phyloP scores from a whole-genome alignment of 1,140 invertebrate species.

The Brachionus koreanus region DNA sequence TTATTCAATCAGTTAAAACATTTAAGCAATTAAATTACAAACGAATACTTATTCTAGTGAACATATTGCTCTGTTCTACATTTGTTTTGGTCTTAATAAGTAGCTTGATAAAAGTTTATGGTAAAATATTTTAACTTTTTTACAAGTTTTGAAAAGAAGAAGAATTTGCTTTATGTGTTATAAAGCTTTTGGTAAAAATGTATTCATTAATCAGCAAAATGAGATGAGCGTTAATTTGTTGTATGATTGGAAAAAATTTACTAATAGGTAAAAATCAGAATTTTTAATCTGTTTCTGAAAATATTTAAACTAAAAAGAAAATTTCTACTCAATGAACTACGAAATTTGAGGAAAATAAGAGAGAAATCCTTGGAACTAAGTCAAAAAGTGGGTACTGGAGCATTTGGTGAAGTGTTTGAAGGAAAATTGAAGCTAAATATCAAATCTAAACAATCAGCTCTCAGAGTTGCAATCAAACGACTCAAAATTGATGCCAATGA shows the following conservation, averaged over 20 bases:
- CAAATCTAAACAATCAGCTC: background rate
- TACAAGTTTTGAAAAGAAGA: background rate
- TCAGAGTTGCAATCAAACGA: constrained; percentile 19
- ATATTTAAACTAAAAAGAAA: background rate
- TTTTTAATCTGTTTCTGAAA: background rate
- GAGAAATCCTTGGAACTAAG: background rate
- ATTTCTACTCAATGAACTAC: background rate
- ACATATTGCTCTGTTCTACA: background rate
- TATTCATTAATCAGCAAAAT: background rate
- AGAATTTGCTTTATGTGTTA: background rate
- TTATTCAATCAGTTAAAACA: background rate
- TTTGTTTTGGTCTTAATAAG: background rate
- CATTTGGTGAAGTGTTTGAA: constrained; percentile 7
- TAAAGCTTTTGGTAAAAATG: background rate
- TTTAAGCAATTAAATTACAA: background rate
- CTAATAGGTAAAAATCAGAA: background rate
- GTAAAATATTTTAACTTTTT: background rate
- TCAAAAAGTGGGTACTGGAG: background rate
- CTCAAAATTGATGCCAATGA: background rate
- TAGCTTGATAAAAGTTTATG: background rate
- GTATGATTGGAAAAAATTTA: background rate
- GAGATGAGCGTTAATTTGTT: background rate
- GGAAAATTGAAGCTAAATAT: background rate
- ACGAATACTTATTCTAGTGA: background rate
- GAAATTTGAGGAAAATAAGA: constrained; percentile 11